These are phyloP conservation scores for Caenorhabditis doughertyi DNA, from an alignment of 2,888 invertebrate species.

Conservation along the genomic window DNA sequence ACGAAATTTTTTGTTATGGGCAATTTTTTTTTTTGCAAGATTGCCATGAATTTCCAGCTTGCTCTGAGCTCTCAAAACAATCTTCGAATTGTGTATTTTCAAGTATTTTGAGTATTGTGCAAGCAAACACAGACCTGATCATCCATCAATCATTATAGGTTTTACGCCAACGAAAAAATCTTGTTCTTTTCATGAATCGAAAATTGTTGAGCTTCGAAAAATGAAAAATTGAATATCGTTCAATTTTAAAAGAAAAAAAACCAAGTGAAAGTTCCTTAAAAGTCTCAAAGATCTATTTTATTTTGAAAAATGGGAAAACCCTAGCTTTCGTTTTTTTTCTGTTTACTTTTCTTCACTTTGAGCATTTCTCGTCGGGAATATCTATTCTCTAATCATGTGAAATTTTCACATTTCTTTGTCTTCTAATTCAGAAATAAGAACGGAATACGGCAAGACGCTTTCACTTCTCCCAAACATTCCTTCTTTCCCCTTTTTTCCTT, in stretches of 20 bases:
- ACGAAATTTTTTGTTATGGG: constrained; percentile 15
- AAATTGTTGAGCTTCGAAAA: constrained; percentile 11
- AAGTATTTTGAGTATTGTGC: constrained; percentile 55
- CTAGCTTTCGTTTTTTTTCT: constrained; percentile 18
- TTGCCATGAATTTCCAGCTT: not conserved
- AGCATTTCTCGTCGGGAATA: constrained; percentile 41
- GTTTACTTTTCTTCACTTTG: constrained; percentile 44
- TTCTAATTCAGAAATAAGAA: constrained; percentile 56
- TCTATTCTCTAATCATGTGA: constrained; percentile 53
- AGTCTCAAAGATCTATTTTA: constrained; percentile 24
- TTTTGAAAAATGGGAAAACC: constrained; percentile 9
- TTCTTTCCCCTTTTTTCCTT: constrained; percentile 7
- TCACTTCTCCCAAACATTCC: constrained; percentile 46
- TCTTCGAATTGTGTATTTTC: constrained; percentile 37
- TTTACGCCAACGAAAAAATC: constrained; percentile 32
- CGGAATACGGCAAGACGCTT: constrained; percentile 53
- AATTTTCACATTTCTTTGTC: constrained; percentile 62
- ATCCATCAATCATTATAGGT: constrained; percentile 45
- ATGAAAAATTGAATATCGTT: not conserved
- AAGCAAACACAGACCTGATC: constrained; percentile 46
- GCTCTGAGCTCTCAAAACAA: constrained; percentile 15
- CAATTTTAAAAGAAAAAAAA: not conserved
- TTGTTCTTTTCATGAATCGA: constrained; percentile 32
- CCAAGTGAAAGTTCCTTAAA: not conserved
- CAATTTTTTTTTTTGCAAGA: constrained; percentile 6